These are phyloP conservation scores for Steatocranus sp. DNA, from an alignment of 2,797 vertebrate genomes.

Conservation along the genomic window DNA sequence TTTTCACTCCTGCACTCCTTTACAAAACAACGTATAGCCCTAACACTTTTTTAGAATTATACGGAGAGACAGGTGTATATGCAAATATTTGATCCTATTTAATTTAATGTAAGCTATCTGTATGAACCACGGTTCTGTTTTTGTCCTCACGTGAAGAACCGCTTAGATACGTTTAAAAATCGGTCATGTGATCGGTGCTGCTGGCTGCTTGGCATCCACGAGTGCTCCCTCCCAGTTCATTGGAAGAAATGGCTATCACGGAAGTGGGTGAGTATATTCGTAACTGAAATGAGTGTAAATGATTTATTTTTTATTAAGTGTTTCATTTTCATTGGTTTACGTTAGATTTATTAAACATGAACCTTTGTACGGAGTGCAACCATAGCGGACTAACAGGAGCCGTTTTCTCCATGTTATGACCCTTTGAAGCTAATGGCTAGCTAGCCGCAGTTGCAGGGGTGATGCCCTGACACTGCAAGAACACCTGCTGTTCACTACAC, in stretches of 20 bases:
- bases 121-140: neutral
- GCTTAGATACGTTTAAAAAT: neutral
- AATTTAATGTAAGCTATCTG: rapidly evolving
- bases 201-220: rapidly evolving
- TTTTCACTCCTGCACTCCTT: neutral
- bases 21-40: neutral
- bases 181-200: neutral
- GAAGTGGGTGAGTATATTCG: conserved; percentile 71
- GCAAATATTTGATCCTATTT: neutral
- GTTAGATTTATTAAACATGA: neutral
- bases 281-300: neutral
- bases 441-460: neutral
- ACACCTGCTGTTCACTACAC: neutral
- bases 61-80: neutral
- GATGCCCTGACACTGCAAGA: neutral
- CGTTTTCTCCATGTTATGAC: neutral
- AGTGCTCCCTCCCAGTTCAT: conserved; percentile 14
- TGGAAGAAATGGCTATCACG: conserved; percentile 67
- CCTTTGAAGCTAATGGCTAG: conserved; percentile 32
- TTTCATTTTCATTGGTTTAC: neutral
- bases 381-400: neutral
- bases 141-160: neutral
- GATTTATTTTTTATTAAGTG: neutral
- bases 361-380: neutral
- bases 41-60: neutral